Conservation (phyloP, 2,888 invertebrate species). For the Candidula unifasciata region DNA sequence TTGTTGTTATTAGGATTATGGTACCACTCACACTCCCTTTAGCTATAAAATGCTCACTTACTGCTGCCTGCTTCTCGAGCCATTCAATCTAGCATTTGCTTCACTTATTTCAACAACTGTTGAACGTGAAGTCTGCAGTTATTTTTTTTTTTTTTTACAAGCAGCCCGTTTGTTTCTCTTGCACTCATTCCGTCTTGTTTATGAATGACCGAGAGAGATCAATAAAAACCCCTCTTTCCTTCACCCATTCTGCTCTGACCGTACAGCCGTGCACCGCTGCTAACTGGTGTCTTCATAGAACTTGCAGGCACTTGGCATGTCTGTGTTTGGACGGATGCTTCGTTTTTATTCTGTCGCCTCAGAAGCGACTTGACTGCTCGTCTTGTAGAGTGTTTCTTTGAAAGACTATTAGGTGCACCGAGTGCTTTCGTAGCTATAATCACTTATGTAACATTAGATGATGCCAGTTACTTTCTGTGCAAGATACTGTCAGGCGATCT, state of each 20-base stretch:
- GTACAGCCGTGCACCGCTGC: conserved; percentile 2
- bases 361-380: background rate
- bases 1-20: background rate
- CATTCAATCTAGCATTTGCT: no score
- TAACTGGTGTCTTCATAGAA: background rate
- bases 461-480: no score
- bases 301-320: background rate
- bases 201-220: conserved; percentile 4
- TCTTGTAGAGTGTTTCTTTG: no score
- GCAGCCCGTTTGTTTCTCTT: background rate
- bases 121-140: no score
- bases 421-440: background rate
- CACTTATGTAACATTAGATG: background rate
- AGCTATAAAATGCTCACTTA: no score
- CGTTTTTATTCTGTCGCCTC: background rate
- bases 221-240: background rate
- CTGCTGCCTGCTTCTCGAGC: no score
- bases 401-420: background rate
- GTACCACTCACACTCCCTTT: no score
- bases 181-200: background rate
- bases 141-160: no score
- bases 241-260: background rate
- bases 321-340: background rate
- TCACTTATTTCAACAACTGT: no score
- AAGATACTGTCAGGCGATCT: background rate